Percentiles rank a stretch among this genome's conserved stretches.
Conservation (phyloP, 2,888 invertebrate genomes). For the Tinea pellionella region DNA sequence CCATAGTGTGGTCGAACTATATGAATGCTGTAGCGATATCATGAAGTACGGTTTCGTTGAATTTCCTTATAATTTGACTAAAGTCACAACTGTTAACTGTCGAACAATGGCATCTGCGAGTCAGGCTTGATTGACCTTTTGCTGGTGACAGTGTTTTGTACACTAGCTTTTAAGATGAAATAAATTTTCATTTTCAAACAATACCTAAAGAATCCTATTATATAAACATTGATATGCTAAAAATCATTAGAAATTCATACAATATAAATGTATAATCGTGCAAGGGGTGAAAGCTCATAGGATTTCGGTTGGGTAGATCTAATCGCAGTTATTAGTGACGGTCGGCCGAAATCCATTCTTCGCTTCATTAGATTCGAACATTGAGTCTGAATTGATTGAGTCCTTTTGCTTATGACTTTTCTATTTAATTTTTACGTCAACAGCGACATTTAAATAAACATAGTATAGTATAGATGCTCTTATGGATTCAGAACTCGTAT, state of each 20-base stretch:
- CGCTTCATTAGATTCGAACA: conserved; percentile 58
- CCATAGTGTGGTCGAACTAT: background rate
- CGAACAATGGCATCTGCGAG: too few relatives aligned
- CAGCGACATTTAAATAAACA: too few relatives aligned
- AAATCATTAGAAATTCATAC: background rate
- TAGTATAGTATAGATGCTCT: background rate
- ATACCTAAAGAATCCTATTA: too few relatives aligned
- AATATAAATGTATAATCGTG: background rate
- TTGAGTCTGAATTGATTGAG: conserved; percentile 32
- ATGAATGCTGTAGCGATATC: background rate
- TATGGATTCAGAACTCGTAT: background rate
- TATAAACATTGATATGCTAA: background rate
- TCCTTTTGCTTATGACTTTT: conserved; percentile 27
- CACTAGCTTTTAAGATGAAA: too few relatives aligned
- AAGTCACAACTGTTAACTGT: too few relatives aligned
- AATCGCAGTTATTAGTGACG: conserved; percentile 62
- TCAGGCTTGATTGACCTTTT: too few relatives aligned
- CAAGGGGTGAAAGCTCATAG: background rate
- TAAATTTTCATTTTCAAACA: too few relatives aligned
- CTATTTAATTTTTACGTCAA: conserved; percentile 13
- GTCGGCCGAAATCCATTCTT: conserved; percentile 46
- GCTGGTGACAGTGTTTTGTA: too few relatives aligned
- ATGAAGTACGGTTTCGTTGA: background rate
- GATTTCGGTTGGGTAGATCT: conserved; percentile 45
- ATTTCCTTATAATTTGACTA: background rate